Evolutionary conservation across 1,140 invertebrate genomes (phyloP).

Genomic region (Delia radicum): DNA sequence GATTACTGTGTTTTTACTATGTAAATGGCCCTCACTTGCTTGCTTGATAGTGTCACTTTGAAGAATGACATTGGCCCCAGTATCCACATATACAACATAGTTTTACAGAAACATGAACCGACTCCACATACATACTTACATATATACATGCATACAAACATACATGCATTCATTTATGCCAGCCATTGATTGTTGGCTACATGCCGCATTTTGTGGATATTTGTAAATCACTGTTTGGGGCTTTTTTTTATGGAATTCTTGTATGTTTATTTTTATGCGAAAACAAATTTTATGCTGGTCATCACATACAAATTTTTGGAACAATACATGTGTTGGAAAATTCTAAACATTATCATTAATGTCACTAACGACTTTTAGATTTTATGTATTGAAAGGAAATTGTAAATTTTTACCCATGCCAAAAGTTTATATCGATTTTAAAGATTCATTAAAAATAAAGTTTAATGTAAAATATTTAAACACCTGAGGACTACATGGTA

Average conservation of each 20-base stretch:
- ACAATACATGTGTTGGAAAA: too few relatives aligned
- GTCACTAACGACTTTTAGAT: too few relatives aligned
- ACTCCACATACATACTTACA: slow-evolving; percentile 1
- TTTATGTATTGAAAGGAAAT: too few relatives aligned
- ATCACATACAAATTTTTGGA: background rate
- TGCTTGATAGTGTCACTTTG: slow-evolving; percentile 20
- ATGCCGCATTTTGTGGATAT: background rate
- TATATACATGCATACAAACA: background rate
- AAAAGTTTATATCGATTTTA: too few relatives aligned
- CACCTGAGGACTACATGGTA: too few relatives aligned
- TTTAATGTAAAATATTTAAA: too few relatives aligned
- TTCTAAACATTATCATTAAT: too few relatives aligned
- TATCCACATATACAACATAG: too few relatives aligned
- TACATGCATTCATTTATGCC: background rate
- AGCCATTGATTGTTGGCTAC: background rate
- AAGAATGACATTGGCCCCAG: slow-evolving; percentile 12
- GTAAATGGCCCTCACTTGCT: slow-evolving; percentile 18
- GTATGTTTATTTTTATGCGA: background rate
- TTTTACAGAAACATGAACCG: too few relatives aligned
- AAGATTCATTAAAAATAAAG: too few relatives aligned
- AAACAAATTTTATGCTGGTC: slow-evolving; percentile 19
- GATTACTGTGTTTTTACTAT: background rate
- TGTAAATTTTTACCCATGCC: too few relatives aligned
- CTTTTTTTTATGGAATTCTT: background rate
- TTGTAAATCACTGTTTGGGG: slow-evolving; percentile 10